Base-by-base conservation (phyloP, 2,797 vertebrate genomes). In the Gadopsis marmoratus region DNA sequence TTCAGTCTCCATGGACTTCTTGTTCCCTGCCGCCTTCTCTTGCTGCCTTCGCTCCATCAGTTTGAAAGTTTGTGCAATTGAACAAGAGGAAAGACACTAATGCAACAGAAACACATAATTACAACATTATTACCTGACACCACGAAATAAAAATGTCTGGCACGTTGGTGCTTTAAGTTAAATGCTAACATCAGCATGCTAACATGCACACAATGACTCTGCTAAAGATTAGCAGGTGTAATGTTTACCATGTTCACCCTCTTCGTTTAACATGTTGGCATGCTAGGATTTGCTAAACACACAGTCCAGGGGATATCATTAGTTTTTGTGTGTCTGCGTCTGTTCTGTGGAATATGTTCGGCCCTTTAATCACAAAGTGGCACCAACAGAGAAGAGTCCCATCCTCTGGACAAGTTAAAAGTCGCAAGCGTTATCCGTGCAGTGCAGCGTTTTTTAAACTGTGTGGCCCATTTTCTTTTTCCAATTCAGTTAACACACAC, bases 381-480 rank as follows among this genome's bases (percentile, higher is more conserved):
- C 35, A 21, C 23, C 12, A 6, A 17, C 5, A 33, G 23, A 45
- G 19, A n/a, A 26, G 7, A 16, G 55, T 17, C 21, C 3, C 7
- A 5, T 23, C 7, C 5, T 33, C 5, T 41, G 10, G 33, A 50
- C 41, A 39, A 50, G 58, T 70, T 59, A 43, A 79, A 84, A 71
- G 31, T 60, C 55, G 65, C 43, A 61, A 37, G 48, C 39, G 13
- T 65, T 78, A 71, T 82, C 66, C 37, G 55, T 55, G 26, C 74
- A 35, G 31, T n/a, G 45, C 54, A 43, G 53, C 54, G 48, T 54
- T 81, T 61, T 61, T 64, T 78, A 23, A 83, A 66, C 39, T 23
- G 45, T 12, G 47, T 63, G 45, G 55, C 62, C 37, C 31, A 11
- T 65, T 83, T 82, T 79, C 60, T 61, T 83, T 77, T 81, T 60